Evolutionary conservation across 2,797 vertebrate species (phyloP).

Genomic region (Urocyon cinereoargenteus): DNA sequence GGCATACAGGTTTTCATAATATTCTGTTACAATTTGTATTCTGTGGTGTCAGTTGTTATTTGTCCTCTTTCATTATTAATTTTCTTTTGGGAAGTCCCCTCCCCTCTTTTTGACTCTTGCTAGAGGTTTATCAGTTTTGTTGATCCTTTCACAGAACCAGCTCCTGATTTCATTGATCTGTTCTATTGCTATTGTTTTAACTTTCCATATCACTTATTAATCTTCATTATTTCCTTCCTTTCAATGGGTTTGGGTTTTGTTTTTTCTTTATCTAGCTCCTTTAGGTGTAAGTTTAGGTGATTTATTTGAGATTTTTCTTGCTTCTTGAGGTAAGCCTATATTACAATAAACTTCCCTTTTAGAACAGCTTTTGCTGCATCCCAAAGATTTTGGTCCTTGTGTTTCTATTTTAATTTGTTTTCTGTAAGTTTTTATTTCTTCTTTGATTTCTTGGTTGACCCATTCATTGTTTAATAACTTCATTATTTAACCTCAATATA

Average conservation of each 20-base stretch:
- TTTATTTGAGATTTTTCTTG: not conserved
- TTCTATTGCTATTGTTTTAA: not conserved
- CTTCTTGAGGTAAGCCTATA: not conserved
- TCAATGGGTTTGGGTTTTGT: not conserved
- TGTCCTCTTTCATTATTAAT: not conserved
- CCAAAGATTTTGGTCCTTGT: not conserved
- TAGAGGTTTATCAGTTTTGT: not conserved
- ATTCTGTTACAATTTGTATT: not conserved
- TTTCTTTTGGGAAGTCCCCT: not conserved
- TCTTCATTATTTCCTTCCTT: not conserved
- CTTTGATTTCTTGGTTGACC: not conserved
- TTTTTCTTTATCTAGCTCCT: not conserved
- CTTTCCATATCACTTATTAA: not conserved
- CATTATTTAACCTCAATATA: not conserved
- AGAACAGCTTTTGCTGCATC: not conserved
- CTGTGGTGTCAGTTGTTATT: not conserved
- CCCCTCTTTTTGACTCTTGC: not conserved
- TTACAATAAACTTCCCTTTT: not conserved
- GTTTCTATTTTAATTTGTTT: not conserved
- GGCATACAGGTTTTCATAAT: not conserved
- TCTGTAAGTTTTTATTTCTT: not conserved
- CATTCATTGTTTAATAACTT: not conserved
- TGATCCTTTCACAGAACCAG: not conserved
- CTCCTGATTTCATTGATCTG: not conserved
- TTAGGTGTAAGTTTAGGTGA: not conserved